A percentile compares a stretch with the other conserved stretches of the same genome.
Conservation (phyloP, 1,140 invertebrate species). For the Calliopsis andreniformis region DNA sequence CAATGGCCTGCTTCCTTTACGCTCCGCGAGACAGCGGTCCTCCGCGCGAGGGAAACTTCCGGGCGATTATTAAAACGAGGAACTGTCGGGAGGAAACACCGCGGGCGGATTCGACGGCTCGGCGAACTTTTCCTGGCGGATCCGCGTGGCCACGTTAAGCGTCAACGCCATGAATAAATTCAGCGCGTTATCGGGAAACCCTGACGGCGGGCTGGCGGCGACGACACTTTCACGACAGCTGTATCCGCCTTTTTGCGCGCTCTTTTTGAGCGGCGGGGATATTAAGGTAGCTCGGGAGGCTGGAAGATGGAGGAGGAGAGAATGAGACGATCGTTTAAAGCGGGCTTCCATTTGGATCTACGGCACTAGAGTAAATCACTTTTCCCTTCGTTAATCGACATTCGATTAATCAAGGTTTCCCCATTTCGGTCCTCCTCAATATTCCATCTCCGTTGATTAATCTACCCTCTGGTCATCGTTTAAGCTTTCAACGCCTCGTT, state of each 20-base stretch:
- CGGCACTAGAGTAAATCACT: background rate
- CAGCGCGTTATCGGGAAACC: conserved; percentile 45
- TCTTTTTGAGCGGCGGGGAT: background rate
- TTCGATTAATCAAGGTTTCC: conserved; percentile 10
- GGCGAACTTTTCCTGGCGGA: conserved; percentile 2
- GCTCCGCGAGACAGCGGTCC: background rate
- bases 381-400: background rate
- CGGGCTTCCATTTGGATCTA: too few relatives aligned
- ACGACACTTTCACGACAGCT: conserved; percentile 37
- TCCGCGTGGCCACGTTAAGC: conserved; percentile 14
- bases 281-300: too few relatives aligned
- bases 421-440: background rate
- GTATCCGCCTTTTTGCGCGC: background rate
- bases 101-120: conserved; percentile 5
- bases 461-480: conserved; percentile 35
- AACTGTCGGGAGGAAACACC: conserved; percentile 27
- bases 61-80: conserved; percentile 39
- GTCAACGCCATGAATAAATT: conserved; percentile 50
- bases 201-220: too few relatives aligned
- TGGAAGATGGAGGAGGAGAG: too few relatives aligned
- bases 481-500: conserved; percentile 10
- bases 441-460: conserved; percentile 9
- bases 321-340: too few relatives aligned
- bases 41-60: conserved; percentile 12
- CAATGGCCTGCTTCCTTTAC: conserved; percentile 7